phyloP scores from a whole-genome alignment of 2,888 invertebrate genomes.

The Amiota mariae region DNA sequence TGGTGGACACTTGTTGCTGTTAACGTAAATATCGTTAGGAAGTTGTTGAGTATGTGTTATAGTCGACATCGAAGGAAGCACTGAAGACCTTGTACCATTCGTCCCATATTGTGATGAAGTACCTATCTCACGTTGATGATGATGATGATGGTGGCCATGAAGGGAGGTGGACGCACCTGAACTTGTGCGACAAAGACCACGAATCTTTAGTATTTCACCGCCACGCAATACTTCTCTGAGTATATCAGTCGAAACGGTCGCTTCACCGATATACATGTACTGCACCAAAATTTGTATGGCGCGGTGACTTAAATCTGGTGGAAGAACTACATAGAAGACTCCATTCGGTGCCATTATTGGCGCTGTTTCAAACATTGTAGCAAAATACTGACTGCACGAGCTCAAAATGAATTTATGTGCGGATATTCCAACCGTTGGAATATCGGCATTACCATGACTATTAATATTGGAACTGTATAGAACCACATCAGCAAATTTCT shows the following conservation, averaged over 20 bases:
- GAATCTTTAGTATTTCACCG: slow-evolving; percentile 86
- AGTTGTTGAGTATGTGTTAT: slow-evolving; percentile 47
- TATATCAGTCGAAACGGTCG: slow-evolving; percentile 89
- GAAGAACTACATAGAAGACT: slow-evolving; percentile 82
- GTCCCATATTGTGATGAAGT: slow-evolving; percentile 53
- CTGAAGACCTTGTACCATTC: slow-evolving; percentile 54
- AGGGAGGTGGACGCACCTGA: slow-evolving; percentile 36
- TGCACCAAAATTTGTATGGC: slow-evolving; percentile 87
- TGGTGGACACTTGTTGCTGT: slow-evolving; percentile 48
- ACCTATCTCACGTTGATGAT: slow-evolving; percentile 47
- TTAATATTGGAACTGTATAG: slow-evolving; percentile 80
- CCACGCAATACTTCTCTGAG: slow-evolving; percentile 86
- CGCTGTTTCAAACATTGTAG: slow-evolving; percentile 72
- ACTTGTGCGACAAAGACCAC: slow-evolving; percentile 82
- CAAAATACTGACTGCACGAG: slow-evolving; percentile 81
- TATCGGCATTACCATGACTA: slow-evolving; percentile 59
- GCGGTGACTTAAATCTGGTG: slow-evolving; percentile 86
- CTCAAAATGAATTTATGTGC: slow-evolving; percentile 90
- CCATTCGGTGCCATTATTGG: slow-evolving; percentile 72
- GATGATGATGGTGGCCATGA: slow-evolving; percentile 40
- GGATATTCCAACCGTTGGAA: slow-evolving; percentile 82
- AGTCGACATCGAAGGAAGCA: slow-evolving; percentile 47
- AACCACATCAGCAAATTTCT: slow-evolving; percentile 87
- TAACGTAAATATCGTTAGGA: slow-evolving; percentile 53
- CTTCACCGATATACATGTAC: slow-evolving; percentile 87